phyloP scores from a whole-genome alignment of 2,888 invertebrate species.

The Campaea margaritaria region DNA sequence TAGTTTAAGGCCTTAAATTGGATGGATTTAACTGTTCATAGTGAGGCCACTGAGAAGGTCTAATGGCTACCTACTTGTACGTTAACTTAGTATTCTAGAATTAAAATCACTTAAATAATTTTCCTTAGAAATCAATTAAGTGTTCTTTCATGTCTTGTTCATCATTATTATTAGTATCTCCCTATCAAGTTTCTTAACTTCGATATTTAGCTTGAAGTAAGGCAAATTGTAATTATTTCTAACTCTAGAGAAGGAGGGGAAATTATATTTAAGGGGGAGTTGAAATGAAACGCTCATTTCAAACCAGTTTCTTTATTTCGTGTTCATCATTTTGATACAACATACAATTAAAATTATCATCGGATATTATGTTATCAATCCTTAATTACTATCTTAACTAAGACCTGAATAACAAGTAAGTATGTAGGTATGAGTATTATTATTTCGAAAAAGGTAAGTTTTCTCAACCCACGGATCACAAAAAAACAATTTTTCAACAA shows the following conservation, averaged over 20 bases:
- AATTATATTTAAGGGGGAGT: conserved; percentile 3
- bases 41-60: no score
- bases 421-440: conserved; percentile 62
- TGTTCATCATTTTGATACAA: conserved; percentile 85
- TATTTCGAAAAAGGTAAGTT: conserved; percentile 43
- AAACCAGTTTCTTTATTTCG: conserved; percentile 86
- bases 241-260: not conserved
- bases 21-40: no score
- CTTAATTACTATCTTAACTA: conserved; percentile 82
- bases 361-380: conserved; percentile 84
- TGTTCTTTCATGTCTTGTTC: no score
- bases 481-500: conserved; percentile 57
- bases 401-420: conserved; percentile 81
- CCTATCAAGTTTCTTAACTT: no score
- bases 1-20: no score
- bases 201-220: no score
- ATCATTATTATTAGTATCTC: no score
- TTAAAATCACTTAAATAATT: no score
- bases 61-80: no score
- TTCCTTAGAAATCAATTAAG: no score
- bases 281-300: conserved; percentile 74
- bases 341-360: conserved; percentile 86
- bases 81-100: no score
- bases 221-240: no score
- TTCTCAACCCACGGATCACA: conserved; percentile 41